Percentiles rank a stretch among this genome's conserved stretches.
These are phyloP conservation scores for Lepetodrilus schrolli DNA, from an alignment of 2,888 invertebrate genomes.

Conservation along the genomic window DNA sequence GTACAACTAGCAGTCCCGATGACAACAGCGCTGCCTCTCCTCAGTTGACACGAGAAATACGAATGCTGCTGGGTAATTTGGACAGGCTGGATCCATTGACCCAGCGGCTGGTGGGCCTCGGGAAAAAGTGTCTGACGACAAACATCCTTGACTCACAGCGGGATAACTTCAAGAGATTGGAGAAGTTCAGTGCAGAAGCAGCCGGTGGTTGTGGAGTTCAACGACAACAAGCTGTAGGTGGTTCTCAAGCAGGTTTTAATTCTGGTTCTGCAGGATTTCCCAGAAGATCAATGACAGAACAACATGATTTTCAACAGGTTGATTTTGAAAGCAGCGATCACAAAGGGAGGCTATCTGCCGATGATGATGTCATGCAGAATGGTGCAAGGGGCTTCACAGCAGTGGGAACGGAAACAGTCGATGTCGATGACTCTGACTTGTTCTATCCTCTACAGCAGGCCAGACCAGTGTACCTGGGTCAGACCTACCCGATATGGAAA, in stretches of 20 bases:
- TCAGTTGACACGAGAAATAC: background rate
- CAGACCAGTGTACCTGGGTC: conserved; percentile 50
- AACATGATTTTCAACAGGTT: background rate
- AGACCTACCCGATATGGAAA: conserved; percentile 68
- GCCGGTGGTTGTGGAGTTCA: background rate
- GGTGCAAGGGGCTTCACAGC: background rate
- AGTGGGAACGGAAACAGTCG: background rate
- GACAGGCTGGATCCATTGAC: conserved; percentile 44
- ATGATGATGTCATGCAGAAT: too few relatives aligned
- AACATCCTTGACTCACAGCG: background rate
- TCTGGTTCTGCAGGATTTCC: background rate
- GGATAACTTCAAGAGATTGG: background rate
- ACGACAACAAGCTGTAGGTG: background rate
- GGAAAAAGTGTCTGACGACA: conserved; percentile 34
- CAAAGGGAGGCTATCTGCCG: too few relatives aligned
- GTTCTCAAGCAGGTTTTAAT: too few relatives aligned
- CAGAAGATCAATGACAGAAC: background rate
- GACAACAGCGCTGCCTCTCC: background rate
- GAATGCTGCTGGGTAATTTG: conserved; percentile 48
- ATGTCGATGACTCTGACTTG: conserved; percentile 32
- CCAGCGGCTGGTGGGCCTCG: conserved; percentile 46
- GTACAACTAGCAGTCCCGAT: background rate
- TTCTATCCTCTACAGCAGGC: conserved; percentile 46
- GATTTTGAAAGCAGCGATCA: background rate
- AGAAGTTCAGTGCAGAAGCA: background rate